Base-by-base conservation (phyloP, 2,797 vertebrate genomes). In the Serranus cabrilla region DNA sequence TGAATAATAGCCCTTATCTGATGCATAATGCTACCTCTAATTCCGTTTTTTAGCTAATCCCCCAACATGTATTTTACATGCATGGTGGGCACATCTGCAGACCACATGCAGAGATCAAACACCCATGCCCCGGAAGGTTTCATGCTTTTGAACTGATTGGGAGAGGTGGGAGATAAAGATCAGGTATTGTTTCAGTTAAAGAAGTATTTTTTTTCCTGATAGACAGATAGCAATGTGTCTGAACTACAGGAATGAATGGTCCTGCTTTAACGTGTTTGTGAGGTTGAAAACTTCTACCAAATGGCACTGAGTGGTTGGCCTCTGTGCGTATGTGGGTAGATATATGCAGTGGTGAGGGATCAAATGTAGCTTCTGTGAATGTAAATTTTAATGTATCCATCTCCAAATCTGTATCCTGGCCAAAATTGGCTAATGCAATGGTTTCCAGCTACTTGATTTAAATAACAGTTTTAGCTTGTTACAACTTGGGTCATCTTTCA, bases 1-100 rank as follows among this genome's bases (percentile, higher is more conserved):
- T 85, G 74, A 91, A 92, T 92, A 91, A 91, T 90, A 66, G 49
- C 49, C 66, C 71, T 78, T 84, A 88, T 88, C 85, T 84, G 74
- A 80, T 86, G 80, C 71, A 83, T 88, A 84, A 87, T 80, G 51
- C 49, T 63, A 62, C 69, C 79, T 82, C 76, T 73, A 71, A 87
- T 80, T 81, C 13, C 16, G 7, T 69, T 81, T 84, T 84, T 86
- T 76, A 74, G 59, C 47, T 71, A 78, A 83, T 83, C 63, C 80
- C 81, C 43, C 18, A 56, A 69, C 81, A 84, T 91, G 85, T 74
- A 84, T 89, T 84, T 80, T 74, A 82, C 82, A 87, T 82, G 80
- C 55, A n/a, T 74, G 64, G 73, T 71, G 79, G 71, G 78, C 49
- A 66, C 75, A 76, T 80, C 60, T 59, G 63, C 17, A 16, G 83